Base-by-base conservation (phyloP, 1,140 invertebrate species). In the Hormaphis cornu region DNA sequence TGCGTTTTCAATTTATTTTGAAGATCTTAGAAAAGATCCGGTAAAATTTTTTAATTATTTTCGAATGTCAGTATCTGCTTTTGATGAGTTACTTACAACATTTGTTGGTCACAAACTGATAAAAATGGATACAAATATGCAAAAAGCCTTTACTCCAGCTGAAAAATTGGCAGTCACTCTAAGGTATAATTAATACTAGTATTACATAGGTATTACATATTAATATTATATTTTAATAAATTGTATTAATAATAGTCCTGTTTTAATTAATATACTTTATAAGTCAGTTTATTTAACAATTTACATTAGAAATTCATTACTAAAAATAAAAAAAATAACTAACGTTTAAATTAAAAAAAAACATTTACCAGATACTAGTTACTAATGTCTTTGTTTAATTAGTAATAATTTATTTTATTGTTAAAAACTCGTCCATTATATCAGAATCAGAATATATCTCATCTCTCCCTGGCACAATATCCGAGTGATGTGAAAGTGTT, bases 181-280 rank as follows among this genome's bases (percentile, higher is more conserved):
- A 56, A 30, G 53, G 14, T 42, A 42, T 33, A 48, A 48, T 22
- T 14, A 48, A 48, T 48, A 48, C 46, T 48, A 48, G 46, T 48
- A 48, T 3, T 22, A 48, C 46, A 48, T 22, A n/a, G n/a, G n/a
- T n/a, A n/a, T n/a, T n/a, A n/a, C n/a, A n/a, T n/a, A n/a, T n/a
- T n/a, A n/a, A n/a, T n/a, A n/a, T n/a, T n/a, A n/a, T n/a, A n/a
- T n/a, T n/a, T n/a, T n/a, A n/a, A n/a, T n/a, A n/a, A 48, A 48
- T 48, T 48, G 44, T 48, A 48, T 48, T 48, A 48, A 20, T 10
- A 48, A 48, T 24, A 48, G 9, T 48, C 18, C 9, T 48, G 44
- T 48, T 48, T 48, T 48, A 48, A 22, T 48, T 22, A 48, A 48
- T 48, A 48, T 48, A 48, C 46, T 48, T 48, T 24, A 48, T 48